phyloP scores from a whole-genome alignment of 1,140 invertebrate genomes.

The Eciton burchellii region DNA sequence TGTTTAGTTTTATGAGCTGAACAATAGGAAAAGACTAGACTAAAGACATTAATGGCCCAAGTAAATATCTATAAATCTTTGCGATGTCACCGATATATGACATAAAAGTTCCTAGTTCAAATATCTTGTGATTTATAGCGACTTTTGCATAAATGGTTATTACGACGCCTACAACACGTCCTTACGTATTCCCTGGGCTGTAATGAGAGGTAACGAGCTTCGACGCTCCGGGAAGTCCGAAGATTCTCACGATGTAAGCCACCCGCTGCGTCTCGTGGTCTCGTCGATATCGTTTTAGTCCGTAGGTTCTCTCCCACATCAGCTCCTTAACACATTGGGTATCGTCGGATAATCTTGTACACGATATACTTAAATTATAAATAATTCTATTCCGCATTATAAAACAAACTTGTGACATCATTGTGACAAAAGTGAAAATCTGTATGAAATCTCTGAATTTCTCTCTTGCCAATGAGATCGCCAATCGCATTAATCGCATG shows the following conservation, averaged over 20 bases:
- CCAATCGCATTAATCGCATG: conserved; percentile 27
- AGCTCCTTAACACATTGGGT: conserved; percentile 2
- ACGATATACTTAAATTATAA: conserved; percentile 13
- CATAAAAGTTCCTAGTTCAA: conserved; percentile 5
- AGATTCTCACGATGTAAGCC: conserved; percentile 69
- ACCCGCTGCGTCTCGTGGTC: conserved; percentile 64
- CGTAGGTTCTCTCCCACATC: conserved; percentile 11
- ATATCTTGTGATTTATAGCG: conserved; percentile 10
- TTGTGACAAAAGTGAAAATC: background rate
- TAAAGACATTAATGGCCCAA: background rate
- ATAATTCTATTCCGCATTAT: conserved; percentile 5
- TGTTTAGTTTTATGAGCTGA: background rate
- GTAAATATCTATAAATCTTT: background rate
- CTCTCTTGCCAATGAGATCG: background rate
- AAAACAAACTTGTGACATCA: background rate
- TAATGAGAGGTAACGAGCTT: conserved; percentile 67
- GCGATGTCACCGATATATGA: background rate
- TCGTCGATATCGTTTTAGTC: conserved; percentile 19
- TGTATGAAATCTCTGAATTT: background rate
- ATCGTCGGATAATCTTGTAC: background rate
- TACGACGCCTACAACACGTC: conserved; percentile 54
- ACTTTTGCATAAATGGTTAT: conserved; percentile 30
- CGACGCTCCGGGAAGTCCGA: conserved; percentile 52
- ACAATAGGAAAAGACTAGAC: too few relatives aligned
- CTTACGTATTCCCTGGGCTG: conserved; percentile 59